Percentiles rank a stretch among this genome's conserved stretches.
phyloP scores from a whole-genome alignment of 2,113 vertebrate genomes.

The Athene cunicularia region DNA sequence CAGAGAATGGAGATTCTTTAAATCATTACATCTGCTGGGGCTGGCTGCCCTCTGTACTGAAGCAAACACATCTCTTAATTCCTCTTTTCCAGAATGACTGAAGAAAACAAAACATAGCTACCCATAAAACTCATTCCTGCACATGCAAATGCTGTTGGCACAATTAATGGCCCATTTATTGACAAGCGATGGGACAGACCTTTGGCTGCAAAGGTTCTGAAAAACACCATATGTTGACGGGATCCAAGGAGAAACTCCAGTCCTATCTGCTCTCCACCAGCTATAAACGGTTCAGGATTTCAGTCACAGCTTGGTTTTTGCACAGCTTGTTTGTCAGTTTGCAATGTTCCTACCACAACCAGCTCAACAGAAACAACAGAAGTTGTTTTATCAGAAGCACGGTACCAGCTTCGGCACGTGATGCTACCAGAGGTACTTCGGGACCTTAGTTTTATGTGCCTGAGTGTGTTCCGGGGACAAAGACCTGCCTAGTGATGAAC shows the following conservation, averaged over 20 bases:
- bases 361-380: neutral
- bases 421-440: rapidly evolving
- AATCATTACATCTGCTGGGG: neutral
- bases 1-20: neutral
- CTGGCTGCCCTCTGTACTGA: neutral
- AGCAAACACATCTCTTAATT: neutral
- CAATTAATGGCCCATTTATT: neutral
- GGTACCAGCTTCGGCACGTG: rapidly evolving
- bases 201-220: neutral
- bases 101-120: neutral
- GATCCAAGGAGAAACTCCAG: neutral
- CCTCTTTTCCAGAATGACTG: neutral
- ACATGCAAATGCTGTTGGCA: neutral
- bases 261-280: neutral
- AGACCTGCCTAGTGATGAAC: neutral
- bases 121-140: neutral
- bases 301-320: neutral
- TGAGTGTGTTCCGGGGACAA: neutral
- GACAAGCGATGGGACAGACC: rapidly evolving
- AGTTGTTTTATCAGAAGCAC: neutral
- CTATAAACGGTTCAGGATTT: neutral
- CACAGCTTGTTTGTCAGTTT: neutral
- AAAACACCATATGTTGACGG: rapidly evolving
- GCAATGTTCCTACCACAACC: neutral
- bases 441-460: neutral